A percentile compares a stretch with the other conserved stretches of the same genome.
Evolutionary conservation across 2,888 invertebrate genomes (phyloP).

Genomic region (Nomada flava): DNA sequence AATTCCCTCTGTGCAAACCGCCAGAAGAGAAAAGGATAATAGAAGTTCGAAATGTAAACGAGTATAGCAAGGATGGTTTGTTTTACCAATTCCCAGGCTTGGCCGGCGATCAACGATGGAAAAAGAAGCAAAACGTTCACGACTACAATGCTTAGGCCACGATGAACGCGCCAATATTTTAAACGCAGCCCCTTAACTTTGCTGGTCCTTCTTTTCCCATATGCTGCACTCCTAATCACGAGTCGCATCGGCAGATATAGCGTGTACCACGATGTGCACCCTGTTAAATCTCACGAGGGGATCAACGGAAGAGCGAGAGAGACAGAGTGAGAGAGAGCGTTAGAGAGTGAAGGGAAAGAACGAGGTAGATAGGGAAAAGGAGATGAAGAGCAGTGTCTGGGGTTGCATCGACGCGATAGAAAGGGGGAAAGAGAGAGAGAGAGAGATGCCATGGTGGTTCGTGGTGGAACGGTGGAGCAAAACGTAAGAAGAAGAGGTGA

Average conservation of each 20-base stretch:
- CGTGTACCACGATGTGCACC: slow-evolving; percentile 54
- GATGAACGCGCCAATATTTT: slow-evolving; percentile 51
- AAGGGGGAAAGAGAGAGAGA: slow-evolving; percentile 40
- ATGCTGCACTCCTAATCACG: slow-evolving; percentile 54
- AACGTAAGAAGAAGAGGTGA: slow-evolving; percentile 51
- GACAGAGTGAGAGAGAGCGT: slow-evolving; percentile 12
- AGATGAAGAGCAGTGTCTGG: slow-evolving; percentile 34
- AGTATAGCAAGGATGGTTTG: slow-evolving; percentile 6
- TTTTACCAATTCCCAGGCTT: slow-evolving; percentile 26
- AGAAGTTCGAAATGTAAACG: background rate
- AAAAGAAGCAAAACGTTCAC: slow-evolving; percentile 12
- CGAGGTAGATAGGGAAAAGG: slow-evolving; percentile 4
- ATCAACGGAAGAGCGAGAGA: slow-evolving; percentile 40
- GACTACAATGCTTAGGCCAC: slow-evolving; percentile 43
- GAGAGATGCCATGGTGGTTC: slow-evolving; percentile 39
- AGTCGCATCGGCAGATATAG: slow-evolving; percentile 53
- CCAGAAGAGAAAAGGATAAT: background rate
- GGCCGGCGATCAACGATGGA: background rate
- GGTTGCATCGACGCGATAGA: slow-evolving; percentile 54
- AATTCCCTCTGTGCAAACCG: too few relatives aligned
- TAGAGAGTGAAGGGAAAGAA: background rate
- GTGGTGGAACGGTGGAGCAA: slow-evolving; percentile 61
- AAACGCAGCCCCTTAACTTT: slow-evolving; percentile 44
- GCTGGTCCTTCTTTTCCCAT: slow-evolving; percentile 50
- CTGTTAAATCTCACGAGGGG: slow-evolving; percentile 62